These are phyloP conservation scores for Agrochola circellaris DNA, from an alignment of 2,888 invertebrate species.

Conservation along the genomic window DNA sequence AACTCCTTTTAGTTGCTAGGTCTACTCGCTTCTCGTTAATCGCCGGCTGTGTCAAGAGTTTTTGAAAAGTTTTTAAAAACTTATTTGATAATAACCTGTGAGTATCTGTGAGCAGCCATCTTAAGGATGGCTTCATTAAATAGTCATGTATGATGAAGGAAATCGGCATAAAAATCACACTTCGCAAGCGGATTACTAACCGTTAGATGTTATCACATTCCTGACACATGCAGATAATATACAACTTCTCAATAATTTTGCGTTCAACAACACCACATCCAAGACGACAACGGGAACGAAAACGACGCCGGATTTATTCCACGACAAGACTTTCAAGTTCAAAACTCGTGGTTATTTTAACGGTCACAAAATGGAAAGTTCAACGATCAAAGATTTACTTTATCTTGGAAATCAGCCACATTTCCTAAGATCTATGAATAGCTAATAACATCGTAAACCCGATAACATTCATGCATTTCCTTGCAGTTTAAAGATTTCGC, in stretches of 20 bases:
- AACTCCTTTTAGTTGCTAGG: no score
- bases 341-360: background rate
- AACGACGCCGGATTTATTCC: background rate
- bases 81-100: background rate
- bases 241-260: background rate
- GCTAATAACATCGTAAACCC: background rate
- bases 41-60: no score
- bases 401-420: background rate
- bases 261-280: background rate
- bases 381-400: background rate
- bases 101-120: background rate
- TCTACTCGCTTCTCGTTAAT: no score
- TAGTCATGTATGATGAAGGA: background rate
- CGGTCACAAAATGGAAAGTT: background rate
- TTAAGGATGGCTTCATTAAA: background rate
- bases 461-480: constrained; percentile 27
- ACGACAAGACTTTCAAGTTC: background rate
- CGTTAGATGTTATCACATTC: background rate
- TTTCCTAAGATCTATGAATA: background rate
- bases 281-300: background rate
- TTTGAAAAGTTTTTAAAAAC: background rate
- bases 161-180: background rate
- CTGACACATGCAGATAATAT: no score
- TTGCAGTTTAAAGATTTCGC: constrained; percentile 15
- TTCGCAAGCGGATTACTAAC: background rate